phyloP scores from a whole-genome alignment of 2,797 vertebrate species.

The Tapirus indicus region DNA sequence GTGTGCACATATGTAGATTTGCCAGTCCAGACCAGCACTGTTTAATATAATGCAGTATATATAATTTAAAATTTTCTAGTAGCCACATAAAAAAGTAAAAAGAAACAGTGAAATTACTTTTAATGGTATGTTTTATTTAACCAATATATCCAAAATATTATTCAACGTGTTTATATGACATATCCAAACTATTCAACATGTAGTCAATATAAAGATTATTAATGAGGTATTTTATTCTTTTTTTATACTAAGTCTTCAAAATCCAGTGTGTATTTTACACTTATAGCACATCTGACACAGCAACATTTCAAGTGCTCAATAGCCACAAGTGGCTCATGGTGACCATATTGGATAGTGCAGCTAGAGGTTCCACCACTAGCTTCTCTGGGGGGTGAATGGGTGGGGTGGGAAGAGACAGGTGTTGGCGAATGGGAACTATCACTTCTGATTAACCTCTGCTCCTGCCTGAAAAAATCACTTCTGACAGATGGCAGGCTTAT shows the following conservation, averaged over 20 bases:
- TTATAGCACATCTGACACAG: not conserved
- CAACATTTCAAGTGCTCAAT: not conserved
- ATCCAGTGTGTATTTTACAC: not conserved
- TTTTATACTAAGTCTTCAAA: slow-evolving; percentile 9
- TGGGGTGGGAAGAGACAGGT: not conserved
- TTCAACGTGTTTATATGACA: not conserved
- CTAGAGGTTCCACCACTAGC: not conserved
- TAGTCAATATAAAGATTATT: not conserved
- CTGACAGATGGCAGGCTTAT: slow-evolving; percentile 69
- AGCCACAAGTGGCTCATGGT: not conserved
- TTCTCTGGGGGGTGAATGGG: not conserved
- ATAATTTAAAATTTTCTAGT: not conserved
- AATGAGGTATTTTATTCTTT: not conserved
- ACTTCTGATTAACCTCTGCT: slow-evolving; percentile 45
- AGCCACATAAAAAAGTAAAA: not conserved
- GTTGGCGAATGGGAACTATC: not conserved
- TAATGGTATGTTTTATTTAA: slow-evolving; percentile 36
- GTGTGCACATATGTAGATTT: not conserved
- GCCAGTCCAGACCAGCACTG: not conserved
- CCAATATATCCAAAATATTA: not conserved
- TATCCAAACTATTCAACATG: not conserved
- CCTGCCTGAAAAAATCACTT: not conserved
- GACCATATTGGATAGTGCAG: not conserved
- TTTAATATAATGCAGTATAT: not conserved
- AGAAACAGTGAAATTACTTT: slow-evolving; percentile 40